Base-by-base conservation (phyloP, 2,797 vertebrate genomes). In the Lutjanus campechanus region DNA sequence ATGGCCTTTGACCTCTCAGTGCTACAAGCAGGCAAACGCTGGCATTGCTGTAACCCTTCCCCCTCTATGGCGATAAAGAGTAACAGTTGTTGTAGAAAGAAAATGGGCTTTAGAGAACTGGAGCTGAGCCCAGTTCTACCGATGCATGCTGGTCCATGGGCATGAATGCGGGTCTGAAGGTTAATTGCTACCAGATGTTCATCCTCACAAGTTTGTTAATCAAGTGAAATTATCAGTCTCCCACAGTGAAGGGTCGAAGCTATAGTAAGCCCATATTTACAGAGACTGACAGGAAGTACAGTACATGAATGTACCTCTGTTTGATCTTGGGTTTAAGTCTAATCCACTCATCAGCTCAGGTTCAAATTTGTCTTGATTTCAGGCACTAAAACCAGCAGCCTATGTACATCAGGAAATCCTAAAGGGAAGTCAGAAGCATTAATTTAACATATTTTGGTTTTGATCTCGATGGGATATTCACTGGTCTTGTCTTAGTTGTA, bases 101-200 rank as follows among this genome's bases (percentile, higher is more conserved):
- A 36, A 80, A 69, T 47, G 60, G 54, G 63, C 74, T 86, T 81
- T 50, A 64, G 70, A 84, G 76, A 83, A 81, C 79, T 91, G 90
- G 88, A 91, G 76, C 78, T 73, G 69, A 75, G 89, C 89, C 91
- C 85, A 87, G 76, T 81, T 83, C 77, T 56, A 71, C 80, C 53
- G 56, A 83, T 77, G 73, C 87, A 82, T 75, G 83, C 86, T 85
- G 90, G 80, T 92, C 85, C 79, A 60, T 62, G 73, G 78, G 84
- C 84, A 87, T 85, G 70, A 82, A 88, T 76, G 81, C 83, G 82
- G 87, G 90, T 86, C 91, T 91, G 77, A 93, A 92, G 93, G 91
- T 94, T 93, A 94, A 94, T 94, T 92, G 85, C 90, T 76, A 88
- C 82, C 93, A 94, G 92, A 93, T 95, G 93, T 90, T 91, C 81